Evolutionary conservation across 2,113 vertebrate species (phyloP).

Genomic region (Sialia sialis): DNA sequence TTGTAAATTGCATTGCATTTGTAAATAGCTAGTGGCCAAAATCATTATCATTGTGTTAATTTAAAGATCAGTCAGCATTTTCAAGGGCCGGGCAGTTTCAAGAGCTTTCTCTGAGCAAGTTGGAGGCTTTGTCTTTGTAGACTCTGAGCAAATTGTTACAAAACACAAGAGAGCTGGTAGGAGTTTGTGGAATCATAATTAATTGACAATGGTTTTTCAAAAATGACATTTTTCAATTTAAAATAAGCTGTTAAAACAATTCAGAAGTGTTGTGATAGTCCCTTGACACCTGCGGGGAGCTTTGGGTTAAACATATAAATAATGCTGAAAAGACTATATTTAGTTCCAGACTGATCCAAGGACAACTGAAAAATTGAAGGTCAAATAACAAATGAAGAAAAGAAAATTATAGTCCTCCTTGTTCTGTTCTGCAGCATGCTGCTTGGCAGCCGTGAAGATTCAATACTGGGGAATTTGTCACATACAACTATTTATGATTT

Average conservation of each 20-base stretch:
- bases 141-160: constrained; percentile 39
- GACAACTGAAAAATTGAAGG: constrained; percentile 61
- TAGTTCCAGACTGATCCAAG: constrained; percentile 46
- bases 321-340: constrained; percentile 48
- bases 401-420: constrained; percentile 64
- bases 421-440: constrained; percentile 41
- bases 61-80: constrained; percentile 37
- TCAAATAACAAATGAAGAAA: constrained; percentile 56
- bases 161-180: constrained; percentile 35
- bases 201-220: constrained; percentile 51
- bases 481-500: constrained; percentile 52
- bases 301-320: constrained; percentile 65
- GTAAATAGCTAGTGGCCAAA: constrained; percentile 31
- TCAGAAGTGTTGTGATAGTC: constrained; percentile 20
- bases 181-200: constrained; percentile 41
- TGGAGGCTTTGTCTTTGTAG: constrained; percentile 26
- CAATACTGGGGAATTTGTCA: constrained; percentile 49
- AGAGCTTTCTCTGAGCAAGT: constrained; percentile 32
- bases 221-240: constrained; percentile 31
- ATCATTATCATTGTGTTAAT: constrained; percentile 30
- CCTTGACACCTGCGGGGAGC: constrained; percentile 1
- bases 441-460: constrained; percentile 54
- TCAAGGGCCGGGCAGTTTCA: constrained; percentile 36
- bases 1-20: constrained; percentile 33
- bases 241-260: constrained; percentile 58